These are phyloP conservation scores for Melanotus villosus DNA, from an alignment of 2,888 invertebrate species.

Conservation along the genomic window DNA sequence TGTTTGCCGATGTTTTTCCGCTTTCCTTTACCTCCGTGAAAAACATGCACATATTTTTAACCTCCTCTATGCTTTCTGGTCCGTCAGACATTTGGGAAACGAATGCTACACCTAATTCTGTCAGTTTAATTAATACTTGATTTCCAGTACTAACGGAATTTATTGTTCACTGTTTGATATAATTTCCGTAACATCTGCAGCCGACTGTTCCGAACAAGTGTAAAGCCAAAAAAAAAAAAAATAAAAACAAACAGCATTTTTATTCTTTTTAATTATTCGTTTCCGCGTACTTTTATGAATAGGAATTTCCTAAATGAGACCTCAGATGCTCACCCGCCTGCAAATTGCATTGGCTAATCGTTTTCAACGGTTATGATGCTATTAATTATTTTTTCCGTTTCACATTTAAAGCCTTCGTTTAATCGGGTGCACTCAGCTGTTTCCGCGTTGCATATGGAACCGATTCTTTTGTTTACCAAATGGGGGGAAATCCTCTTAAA, in stretches of 20 bases:
- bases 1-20: background rate
- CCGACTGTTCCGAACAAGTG: conserved; percentile 23
- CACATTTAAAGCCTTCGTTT: background rate
- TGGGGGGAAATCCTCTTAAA: too few species aligned
- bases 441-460: too few species aligned
- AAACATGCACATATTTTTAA: conserved; percentile 1
- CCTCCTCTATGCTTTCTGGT: background rate
- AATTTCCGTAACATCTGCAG: conserved; percentile 26
- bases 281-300: conserved; percentile 33
- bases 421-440: too few species aligned
- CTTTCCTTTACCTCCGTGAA: background rate
- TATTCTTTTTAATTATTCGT: conserved; percentile 33
- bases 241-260: conserved; percentile 16
- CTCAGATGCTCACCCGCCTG: conserved; percentile 21
- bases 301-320: conserved; percentile 30
- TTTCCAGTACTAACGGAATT: background rate
- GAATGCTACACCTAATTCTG: background rate
- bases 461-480: too few species aligned
- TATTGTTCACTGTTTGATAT: conserved; percentile 8
- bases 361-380: conserved; percentile 25
- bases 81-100: background rate
- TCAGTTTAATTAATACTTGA: conserved; percentile 19
- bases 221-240: conserved; percentile 15
- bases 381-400: conserved; percentile 18
- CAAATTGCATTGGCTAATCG: conserved; percentile 29